phyloP scores from a whole-genome alignment of 2,113 vertebrate genomes.

The Gallinago jamesoni region DNA sequence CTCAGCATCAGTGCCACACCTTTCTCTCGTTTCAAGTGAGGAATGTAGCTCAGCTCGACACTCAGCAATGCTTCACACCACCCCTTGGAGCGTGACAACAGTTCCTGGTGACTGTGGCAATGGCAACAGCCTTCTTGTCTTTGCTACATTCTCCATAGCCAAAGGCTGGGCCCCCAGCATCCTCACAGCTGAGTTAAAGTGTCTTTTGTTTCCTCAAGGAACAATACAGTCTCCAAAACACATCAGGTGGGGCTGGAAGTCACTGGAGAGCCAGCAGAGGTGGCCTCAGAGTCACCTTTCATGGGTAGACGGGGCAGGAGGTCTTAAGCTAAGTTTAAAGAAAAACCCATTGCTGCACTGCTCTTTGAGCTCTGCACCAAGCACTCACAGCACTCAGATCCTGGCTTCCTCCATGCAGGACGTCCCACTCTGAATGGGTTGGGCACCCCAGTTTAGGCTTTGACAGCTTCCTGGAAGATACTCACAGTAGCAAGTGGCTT shows the following conservation, averaged over 20 bases:
- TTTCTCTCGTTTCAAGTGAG: constrained; percentile 23
- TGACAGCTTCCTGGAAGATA: neutral
- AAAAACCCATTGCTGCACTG: neutral
- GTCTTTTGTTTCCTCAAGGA: neutral
- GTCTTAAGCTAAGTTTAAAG: neutral
- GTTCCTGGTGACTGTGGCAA: constrained; percentile 6
- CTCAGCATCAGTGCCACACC: constrained; percentile 48
- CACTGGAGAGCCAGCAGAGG: neutral
- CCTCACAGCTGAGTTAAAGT: neutral
- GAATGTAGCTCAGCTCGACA: constrained; percentile 37
- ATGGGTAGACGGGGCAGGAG: neutral
- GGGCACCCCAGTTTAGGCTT: neutral
- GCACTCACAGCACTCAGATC: neutral
- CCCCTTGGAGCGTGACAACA: neutral
- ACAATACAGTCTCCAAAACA: neutral
- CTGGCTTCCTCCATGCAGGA: neutral
- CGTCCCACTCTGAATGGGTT: neutral
- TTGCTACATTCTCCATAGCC: neutral
- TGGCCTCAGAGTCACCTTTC: neutral
- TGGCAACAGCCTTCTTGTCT: neutral
- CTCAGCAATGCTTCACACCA: neutral
- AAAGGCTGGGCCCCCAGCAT: constrained; percentile 10
- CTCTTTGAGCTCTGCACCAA: neutral
- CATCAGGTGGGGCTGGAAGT: neutral
- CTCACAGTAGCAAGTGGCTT: constrained; percentile 96